These are phyloP conservation scores for Bucorvus abyssinicus DNA, from an alignment of 2,797 vertebrate genomes.

Conservation along the genomic window DNA sequence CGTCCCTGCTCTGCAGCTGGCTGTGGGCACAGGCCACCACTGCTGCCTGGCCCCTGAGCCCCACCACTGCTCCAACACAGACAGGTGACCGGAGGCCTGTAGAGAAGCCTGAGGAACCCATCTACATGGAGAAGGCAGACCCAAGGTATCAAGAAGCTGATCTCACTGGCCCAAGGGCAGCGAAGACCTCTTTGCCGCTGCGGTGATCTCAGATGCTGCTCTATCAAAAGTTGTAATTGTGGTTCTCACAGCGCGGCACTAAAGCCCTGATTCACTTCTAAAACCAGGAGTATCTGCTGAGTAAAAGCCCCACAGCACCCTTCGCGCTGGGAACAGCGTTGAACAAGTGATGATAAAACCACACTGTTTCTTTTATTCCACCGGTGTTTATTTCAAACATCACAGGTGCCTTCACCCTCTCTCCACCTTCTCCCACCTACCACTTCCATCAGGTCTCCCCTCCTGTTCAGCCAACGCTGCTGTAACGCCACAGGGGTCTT, in stretches of 20 bases:
- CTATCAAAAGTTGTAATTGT: too few species aligned
- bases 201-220: neutral
- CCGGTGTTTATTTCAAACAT: neutral
- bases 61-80: too few species aligned
- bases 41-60: too few species aligned
- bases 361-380: neutral
- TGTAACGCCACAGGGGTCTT: neutral
- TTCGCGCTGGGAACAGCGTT: neutral
- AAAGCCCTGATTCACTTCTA: constrained; percentile 24
- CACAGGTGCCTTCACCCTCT: neutral
- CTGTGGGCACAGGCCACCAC: too few species aligned
- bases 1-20: too few species aligned
- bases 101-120: neutral
- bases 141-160: neutral
- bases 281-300: neutral
- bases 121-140: neutral
- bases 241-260: too few species aligned
- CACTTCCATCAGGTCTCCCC: neutral
- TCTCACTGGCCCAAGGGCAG: neutral
- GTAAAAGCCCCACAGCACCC: neutral
- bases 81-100: neutral
- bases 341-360: neutral
- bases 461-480: neutral
- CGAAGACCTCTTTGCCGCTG: neutral
- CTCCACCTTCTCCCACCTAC: neutral